Base-by-base conservation (phyloP, 2,113 vertebrate species). In the Heterotilapia buettikoferi region DNA sequence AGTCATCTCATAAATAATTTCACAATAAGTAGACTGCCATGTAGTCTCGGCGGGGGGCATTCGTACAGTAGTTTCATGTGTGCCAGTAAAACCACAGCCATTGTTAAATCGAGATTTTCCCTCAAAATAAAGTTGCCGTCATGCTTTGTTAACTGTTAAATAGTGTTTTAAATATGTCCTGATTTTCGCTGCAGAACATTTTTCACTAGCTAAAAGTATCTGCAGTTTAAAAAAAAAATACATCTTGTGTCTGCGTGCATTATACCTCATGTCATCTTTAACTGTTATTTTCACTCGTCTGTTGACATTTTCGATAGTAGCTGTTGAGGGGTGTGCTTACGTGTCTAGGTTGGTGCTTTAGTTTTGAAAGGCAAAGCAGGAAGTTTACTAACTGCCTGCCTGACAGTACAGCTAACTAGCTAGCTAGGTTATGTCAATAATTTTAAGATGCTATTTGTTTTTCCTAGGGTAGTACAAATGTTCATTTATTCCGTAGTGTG, bases 281-380 rank as follows among this genome's bases (percentile, higher is more conserved):
- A 78, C 24, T 78, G 24, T 47, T 78, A 47, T 78, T 50, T 12
- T 29, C 16, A 19, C 3, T 36, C 6, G 2, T 8, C 54, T 61
- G 3, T 18, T 43, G 43, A 29, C 10, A 11, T 9, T 57, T 91
- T 85, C 29, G 0, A 16, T n/a, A 6, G 7, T 29, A 31, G 18
- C 13, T 53, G 29, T 56, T 63, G 6, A 8, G 14, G 11, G 57
- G 13, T n/a, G 24, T 63, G 71, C 50, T 11, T 81, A 86, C 68
- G 81, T 88, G 82, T 88, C 78, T 79, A 18, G n/a, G 9, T 52
- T 21, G 5, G 84, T 53, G 86, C 85, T 86, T 92, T 96, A 93
- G 45, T 92, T 94, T 92, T 95, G 94, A 94, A 95, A 90, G 73
- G 5, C 53, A 53, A 93, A 87, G 88, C 89, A 26, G 94, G 94